phyloP scores from a whole-genome alignment of 2,113 vertebrate species.

The Dissostichus mawsoni region DNA sequence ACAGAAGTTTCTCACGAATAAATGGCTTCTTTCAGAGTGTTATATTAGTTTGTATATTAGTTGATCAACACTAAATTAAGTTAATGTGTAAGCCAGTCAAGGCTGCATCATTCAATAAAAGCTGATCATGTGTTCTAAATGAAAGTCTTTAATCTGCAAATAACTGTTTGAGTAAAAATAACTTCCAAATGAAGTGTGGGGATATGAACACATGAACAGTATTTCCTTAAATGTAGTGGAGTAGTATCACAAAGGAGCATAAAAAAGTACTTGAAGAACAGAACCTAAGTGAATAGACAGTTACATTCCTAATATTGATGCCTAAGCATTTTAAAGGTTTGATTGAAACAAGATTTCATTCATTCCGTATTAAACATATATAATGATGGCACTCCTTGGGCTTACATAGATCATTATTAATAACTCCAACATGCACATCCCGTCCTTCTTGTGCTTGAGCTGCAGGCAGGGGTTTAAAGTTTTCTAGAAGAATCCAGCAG shows the following conservation, averaged over 20 bases:
- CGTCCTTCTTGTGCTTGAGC: slow-evolving; percentile 4
- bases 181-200: neutral
- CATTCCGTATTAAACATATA: too few species aligned
- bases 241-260: neutral
- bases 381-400: slow-evolving; percentile 1
- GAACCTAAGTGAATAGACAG: neutral
- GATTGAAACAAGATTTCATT: too few species aligned
- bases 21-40: neutral
- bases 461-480: neutral
- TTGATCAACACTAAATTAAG: too few species aligned
- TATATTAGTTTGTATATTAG: neutral
- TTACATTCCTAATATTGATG: neutral
- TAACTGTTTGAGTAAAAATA: neutral
- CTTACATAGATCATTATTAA: neutral
- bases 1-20: too few species aligned
- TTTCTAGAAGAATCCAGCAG: neutral
- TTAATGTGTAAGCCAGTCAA: neutral
- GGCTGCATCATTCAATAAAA: neutral
- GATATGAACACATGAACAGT: neutral
- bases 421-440: neutral
- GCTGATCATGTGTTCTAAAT: neutral
- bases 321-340: slow-evolving; percentile 3
- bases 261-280: too few species aligned
- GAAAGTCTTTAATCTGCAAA: neutral
- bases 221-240: too few species aligned